phyloP scores from a whole-genome alignment of 2,113 vertebrate genomes.

The Eolophus roseicapilla region DNA sequence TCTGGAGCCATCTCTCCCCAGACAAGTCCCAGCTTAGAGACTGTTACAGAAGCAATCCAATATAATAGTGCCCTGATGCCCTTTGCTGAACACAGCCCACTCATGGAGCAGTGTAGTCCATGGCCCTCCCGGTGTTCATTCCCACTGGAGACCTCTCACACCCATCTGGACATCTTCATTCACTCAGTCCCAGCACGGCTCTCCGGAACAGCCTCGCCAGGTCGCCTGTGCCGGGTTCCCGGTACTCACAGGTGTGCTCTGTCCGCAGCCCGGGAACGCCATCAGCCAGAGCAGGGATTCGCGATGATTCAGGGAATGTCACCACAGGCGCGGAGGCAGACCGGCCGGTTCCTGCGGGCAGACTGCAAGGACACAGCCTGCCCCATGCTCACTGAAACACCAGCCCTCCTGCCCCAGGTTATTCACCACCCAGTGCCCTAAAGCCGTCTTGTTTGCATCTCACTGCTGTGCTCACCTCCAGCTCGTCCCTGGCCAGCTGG shows the following conservation, averaged over 20 bases:
- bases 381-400: background rate
- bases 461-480: background rate
- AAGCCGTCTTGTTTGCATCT: background rate
- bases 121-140: background rate
- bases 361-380: background rate
- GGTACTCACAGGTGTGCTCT: fast-evolving
- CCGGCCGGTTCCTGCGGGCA: background rate
- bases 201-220: fast-evolving
- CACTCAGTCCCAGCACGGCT: fast-evolving
- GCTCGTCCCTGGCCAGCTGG: background rate
- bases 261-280: background rate
- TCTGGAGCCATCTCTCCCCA: background rate
- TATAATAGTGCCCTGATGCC: fast-evolving
- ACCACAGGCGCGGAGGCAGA: background rate
- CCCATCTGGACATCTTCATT: background rate
- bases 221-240: background rate
- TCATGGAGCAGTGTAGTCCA: background rate
- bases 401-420: background rate
- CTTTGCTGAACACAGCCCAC: background rate
- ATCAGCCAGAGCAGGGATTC: background rate
- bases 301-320: conserved; percentile 4
- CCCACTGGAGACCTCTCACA: background rate
- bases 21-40: background rate
- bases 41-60: background rate
- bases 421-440: background rate